A percentile compares a stretch with the other conserved stretches of the same genome.
Evolutionary conservation across 2,888 invertebrate genomes (phyloP).

Genomic region (Priocnemis perturbator): DNA sequence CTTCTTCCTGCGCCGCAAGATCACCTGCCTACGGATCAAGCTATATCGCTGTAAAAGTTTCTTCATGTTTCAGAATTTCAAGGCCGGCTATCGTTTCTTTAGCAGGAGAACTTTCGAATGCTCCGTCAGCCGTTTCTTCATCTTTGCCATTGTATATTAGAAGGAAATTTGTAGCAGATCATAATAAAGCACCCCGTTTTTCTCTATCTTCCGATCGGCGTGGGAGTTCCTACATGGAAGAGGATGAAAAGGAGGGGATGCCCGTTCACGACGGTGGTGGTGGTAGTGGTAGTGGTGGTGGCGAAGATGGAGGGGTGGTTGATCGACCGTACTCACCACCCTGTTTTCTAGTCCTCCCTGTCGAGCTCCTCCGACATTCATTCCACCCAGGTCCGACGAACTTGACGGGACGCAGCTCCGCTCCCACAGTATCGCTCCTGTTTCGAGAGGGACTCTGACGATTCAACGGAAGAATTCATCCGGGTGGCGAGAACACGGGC

Average conservation of each 20-base stretch:
- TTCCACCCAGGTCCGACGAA: conserved; percentile 51
- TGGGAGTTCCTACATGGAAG: too few relatives aligned
- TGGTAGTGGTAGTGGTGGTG: conserved; percentile 20
- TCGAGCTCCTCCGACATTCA: conserved; percentile 51
- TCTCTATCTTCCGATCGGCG: not conserved
- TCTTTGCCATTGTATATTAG: not conserved
- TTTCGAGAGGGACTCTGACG: conserved; percentile 4
- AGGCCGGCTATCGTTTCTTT: too few relatives aligned
- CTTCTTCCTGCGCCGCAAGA: too few relatives aligned
- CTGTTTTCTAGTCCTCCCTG: conserved; percentile 54
- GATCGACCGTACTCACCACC: conserved; percentile 56
- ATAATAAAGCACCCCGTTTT: not conserved
- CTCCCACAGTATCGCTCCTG: not conserved
- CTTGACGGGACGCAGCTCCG: conserved; percentile 23
- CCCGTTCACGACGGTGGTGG: conserved; percentile 8
- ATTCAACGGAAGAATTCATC: not conserved
- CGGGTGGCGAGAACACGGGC: not conserved
- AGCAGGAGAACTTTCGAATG: too few relatives aligned
- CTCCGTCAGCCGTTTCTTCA: too few relatives aligned
- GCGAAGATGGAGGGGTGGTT: conserved; percentile 50
- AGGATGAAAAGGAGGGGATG: conserved; percentile 2
- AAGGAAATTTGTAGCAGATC: too few relatives aligned
- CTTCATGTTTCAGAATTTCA: too few relatives aligned
- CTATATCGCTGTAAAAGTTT: too few relatives aligned
- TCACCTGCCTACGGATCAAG: too few relatives aligned